phyloP scores from a whole-genome alignment of 2,797 vertebrate species.

The Arvicola amphibius region DNA sequence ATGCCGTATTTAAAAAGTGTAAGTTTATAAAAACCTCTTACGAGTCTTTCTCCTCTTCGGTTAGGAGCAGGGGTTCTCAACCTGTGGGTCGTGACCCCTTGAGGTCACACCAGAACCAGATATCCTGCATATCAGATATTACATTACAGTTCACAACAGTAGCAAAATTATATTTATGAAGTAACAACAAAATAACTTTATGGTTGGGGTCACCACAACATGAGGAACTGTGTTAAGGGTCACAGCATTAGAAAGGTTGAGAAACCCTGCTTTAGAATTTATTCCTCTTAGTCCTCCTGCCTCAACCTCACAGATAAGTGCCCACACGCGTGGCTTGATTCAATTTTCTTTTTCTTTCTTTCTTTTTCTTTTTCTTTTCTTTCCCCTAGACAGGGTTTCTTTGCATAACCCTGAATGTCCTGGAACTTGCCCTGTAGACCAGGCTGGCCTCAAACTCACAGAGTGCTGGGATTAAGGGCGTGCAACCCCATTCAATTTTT shows the following conservation, averaged over 20 bases:
- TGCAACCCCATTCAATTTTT: conserved; percentile 6
- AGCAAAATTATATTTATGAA: neutral
- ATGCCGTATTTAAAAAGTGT: neutral
- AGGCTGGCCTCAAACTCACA: neutral
- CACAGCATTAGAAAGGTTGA: neutral
- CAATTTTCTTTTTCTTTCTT: neutral
- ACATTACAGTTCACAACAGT: neutral
- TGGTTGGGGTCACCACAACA: neutral
- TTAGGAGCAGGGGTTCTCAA: neutral
- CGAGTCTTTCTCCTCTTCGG: neutral
- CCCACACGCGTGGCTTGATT: neutral
- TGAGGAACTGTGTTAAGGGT: neutral
- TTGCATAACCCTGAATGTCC: neutral
- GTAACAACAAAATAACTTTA: neutral
- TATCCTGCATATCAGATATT: neutral
- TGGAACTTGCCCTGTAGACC: neutral
- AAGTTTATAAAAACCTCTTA: neutral
- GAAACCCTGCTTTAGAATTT: neutral
- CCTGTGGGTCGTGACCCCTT: neutral
- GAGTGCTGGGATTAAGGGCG: neutral
- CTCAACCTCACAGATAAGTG: neutral
- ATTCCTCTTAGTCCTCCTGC: neutral
- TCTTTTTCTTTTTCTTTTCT: no score
- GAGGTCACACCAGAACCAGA: no score
- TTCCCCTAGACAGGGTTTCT: neutral